These are phyloP conservation scores for Phataginus tricuspis DNA, from an alignment of 2,797 vertebrate species.

Conservation along the genomic window DNA sequence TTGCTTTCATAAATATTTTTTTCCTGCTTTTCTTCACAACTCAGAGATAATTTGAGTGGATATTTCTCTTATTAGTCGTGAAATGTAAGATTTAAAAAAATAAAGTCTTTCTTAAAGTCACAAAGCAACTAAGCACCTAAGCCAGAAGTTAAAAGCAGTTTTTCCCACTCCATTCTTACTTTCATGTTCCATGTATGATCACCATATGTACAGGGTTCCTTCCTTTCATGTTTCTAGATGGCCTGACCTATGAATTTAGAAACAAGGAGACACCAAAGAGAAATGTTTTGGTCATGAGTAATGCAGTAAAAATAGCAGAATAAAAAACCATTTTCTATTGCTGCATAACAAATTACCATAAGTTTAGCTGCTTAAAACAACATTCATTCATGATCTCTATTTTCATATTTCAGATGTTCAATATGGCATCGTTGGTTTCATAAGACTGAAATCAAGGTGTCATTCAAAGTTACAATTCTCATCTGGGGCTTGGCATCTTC, in stretches of 20 bases:
- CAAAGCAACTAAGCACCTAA: not conserved
- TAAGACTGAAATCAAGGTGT: not conserved
- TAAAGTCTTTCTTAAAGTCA: not conserved
- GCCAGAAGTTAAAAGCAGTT: not conserved
- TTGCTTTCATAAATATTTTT: not conserved
- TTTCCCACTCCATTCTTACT: not conserved
- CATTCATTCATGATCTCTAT: not conserved
- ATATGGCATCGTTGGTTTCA: not conserved
- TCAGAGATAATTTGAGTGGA: not conserved
- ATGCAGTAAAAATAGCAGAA: not conserved
- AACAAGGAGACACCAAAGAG: not conserved
- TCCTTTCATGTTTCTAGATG: not conserved
- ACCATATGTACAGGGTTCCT: not conserved
- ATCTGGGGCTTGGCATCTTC: not conserved
- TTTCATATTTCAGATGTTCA: not conserved
- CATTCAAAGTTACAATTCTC: rapidly evolving
- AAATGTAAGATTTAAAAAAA: not conserved
- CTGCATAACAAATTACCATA: not conserved
- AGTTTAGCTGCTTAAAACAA: not conserved
- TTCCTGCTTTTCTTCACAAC: not conserved
- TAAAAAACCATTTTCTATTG: not conserved
- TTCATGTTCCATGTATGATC: not conserved
- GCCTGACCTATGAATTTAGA: not conserved
- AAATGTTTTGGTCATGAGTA: not conserved
- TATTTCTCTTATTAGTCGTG: not conserved